These are phyloP conservation scores for Trichogramma evanescens DNA, from an alignment of 2,888 invertebrate genomes.

Conservation along the genomic window DNA sequence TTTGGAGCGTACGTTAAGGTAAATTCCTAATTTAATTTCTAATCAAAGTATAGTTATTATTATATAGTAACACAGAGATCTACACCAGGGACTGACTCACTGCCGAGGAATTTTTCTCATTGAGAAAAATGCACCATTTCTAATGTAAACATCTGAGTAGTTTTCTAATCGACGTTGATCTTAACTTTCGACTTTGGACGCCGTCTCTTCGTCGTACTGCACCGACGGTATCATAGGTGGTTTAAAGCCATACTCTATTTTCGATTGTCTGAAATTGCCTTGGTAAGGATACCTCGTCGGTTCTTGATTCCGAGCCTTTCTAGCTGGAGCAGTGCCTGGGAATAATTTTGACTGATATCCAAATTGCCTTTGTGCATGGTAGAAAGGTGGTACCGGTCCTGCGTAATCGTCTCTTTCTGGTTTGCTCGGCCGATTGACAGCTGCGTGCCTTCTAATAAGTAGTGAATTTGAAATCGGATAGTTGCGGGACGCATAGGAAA, in stretches of 20 bases:
- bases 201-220: constrained; percentile 64
- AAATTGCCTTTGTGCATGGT: constrained; percentile 24
- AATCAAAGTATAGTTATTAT: no score
- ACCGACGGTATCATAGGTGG: constrained; percentile 75
- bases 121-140: not conserved
- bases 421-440: constrained; percentile 16
- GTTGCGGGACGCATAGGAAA: constrained; percentile 13
- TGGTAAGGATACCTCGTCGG: constrained; percentile 44
- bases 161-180: not conserved
- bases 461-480: constrained; percentile 21
- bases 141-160: not conserved
- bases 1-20: no score
- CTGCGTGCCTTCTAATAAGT: constrained; percentile 25
- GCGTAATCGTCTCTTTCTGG: constrained; percentile 40
- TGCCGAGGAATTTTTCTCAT: no score
- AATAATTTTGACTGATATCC: constrained; percentile 22
- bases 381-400: constrained; percentile 52
- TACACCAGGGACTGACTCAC: no score
- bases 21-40: no score
- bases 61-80: no score
- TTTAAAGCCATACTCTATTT: constrained; percentile 76
- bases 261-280: constrained; percentile 58
- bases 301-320: constrained; percentile 49
- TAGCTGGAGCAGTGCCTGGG: constrained; percentile 24
- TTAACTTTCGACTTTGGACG: constrained; percentile 38